These are phyloP conservation scores for Thyatira batis DNA, from an alignment of 2,888 invertebrate genomes.

Conservation along the genomic window DNA sequence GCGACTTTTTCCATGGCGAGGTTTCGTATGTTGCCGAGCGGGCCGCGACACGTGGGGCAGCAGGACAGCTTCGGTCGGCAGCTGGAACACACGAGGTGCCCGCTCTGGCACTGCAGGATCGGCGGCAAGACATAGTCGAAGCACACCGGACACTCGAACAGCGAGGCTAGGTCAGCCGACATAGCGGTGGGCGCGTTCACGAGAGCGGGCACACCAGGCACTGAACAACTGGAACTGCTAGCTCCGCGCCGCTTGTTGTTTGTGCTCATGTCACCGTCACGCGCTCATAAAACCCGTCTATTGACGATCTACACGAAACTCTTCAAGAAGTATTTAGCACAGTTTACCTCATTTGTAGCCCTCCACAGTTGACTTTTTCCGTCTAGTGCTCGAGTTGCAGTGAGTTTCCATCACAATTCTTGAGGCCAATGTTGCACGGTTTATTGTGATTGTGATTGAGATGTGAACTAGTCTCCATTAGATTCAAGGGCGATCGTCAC, in stretches of 20 bases:
- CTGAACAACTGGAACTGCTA: conserved; percentile 80
- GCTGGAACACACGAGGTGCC: conserved; percentile 98
- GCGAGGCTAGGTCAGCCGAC: conserved; percentile 93
- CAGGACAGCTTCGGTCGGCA: conserved; percentile 98
- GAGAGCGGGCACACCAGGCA: conserved; percentile 77
- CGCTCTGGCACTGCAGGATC: conserved; percentile 98
- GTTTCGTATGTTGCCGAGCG: conserved; percentile 97
- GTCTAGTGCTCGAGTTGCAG: conserved; percentile 58
- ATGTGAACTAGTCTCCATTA: conserved; percentile 37
- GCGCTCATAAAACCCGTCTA: conserved; percentile 66
- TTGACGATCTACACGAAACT: conserved; percentile 56
- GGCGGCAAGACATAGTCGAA: conserved; percentile 99
- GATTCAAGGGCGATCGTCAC: conserved; percentile 35
- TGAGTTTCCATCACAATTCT: conserved; percentile 74
- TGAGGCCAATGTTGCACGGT: conserved; percentile 54
- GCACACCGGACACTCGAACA: conserved; percentile 98
- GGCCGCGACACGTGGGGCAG: conserved; percentile 99
- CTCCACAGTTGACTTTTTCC: conserved; percentile 69
- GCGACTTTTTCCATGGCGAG: conserved; percentile 99
- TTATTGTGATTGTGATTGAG: conserved; percentile 42
- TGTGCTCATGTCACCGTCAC: conserved; percentile 82
- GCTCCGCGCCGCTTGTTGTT: conserved; percentile 80
- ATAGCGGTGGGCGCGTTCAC: conserved; percentile 85
- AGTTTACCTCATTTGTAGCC: conserved; percentile 71
- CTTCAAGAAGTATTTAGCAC: conserved; percentile 35